These are phyloP conservation scores for Myiozetetes cayanensis DNA, from an alignment of 2,113 vertebrate species.

Conservation along the genomic window DNA sequence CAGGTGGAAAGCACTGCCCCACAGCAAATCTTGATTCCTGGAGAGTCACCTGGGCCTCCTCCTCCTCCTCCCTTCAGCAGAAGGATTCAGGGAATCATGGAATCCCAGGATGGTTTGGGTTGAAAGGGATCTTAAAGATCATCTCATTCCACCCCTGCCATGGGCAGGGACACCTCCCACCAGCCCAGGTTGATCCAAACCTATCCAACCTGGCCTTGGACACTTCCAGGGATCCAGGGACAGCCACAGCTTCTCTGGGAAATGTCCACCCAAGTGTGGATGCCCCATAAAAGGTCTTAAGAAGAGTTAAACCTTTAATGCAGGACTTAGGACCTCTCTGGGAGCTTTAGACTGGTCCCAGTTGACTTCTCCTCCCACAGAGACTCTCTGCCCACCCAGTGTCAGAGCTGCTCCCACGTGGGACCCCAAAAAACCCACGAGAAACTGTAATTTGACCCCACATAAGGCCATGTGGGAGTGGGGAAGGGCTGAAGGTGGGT, in stretches of 20 bases:
- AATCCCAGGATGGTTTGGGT: not conserved
- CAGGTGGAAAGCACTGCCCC: not conserved
- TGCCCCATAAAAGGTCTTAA: accelerated
- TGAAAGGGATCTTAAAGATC: not conserved
- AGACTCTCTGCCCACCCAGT: not conserved
- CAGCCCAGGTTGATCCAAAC: not conserved
- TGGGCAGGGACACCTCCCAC: not conserved
- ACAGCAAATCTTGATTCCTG: not conserved
- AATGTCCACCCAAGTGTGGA: accelerated
- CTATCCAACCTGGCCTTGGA: not conserved
- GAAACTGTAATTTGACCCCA: not conserved
- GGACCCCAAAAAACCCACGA: not conserved
- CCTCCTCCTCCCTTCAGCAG: not conserved
- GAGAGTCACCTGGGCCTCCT: not conserved
- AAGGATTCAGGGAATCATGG: not conserved
- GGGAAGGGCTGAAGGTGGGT: not conserved
- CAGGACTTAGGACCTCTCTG: not conserved
- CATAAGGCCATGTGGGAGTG: not conserved
- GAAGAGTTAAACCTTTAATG: not conserved
- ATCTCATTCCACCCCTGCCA: not conserved
- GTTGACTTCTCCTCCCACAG: not conserved
- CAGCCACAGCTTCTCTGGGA: not conserved
- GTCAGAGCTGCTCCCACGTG: not conserved
- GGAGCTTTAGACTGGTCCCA: not conserved
- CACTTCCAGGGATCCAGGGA: not conserved